Conservation (phyloP, 1,140 invertebrate genomes). For the Drosophila kohkoa region DNA sequence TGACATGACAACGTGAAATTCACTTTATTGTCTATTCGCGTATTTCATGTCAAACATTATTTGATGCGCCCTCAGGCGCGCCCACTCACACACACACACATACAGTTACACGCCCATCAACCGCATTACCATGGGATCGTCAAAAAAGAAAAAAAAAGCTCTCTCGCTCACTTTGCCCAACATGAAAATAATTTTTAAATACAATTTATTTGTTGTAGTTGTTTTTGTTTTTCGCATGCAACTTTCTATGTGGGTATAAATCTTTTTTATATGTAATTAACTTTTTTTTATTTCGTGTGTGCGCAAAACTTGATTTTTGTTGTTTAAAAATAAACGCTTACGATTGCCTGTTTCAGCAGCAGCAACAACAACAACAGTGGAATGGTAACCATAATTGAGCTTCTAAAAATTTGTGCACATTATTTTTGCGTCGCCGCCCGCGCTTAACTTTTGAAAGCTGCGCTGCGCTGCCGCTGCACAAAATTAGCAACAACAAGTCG, state of each 20-base stretch:
- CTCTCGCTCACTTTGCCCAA: conserved; percentile 33
- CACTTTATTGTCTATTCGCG: conserved; percentile 77
- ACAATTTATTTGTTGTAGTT: conserved; percentile 1
- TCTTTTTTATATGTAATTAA: conserved; percentile 78
- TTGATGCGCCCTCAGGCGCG: conserved; percentile 75
- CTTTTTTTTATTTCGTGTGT: conserved; percentile 51
- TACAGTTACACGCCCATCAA: conserved; percentile 21
- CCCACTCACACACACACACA: conserved; percentile 55
- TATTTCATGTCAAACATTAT: conserved; percentile 79
- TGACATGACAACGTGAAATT: conserved; percentile 81
- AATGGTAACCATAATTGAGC: conserved; percentile 69
- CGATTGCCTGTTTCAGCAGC: conserved; percentile 62
- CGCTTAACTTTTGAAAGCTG: conserved; percentile 15
- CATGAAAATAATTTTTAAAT: conserved; percentile 72
- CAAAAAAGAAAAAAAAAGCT: conserved; percentile 54
- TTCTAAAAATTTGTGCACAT: conserved; percentile 62
- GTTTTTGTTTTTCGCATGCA: conserved; percentile 60
- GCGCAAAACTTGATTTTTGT: conserved; percentile 72
- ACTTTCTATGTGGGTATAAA: conserved; percentile 79
- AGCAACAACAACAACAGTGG: conserved; percentile 40
- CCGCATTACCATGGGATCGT: conserved; percentile 62
- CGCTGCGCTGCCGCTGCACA: not conserved
- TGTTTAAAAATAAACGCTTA: conserved; percentile 78
- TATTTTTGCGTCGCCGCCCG: conserved; percentile 41
- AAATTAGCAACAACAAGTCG: not conserved